Base-by-base conservation (phyloP, 2,797 vertebrate genomes). In the Simalia tracyae region DNA sequence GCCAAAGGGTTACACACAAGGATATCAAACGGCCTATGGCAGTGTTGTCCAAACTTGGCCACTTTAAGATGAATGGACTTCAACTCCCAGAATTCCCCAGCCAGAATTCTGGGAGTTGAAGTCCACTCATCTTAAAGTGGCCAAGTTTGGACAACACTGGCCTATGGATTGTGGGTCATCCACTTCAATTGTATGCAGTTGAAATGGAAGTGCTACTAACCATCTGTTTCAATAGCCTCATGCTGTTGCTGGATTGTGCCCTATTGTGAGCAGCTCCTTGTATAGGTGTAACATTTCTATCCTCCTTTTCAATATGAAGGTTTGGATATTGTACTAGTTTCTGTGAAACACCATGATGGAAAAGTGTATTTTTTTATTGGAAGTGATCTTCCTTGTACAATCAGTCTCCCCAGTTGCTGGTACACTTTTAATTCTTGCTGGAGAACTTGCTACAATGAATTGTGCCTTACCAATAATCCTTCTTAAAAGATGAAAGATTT, bases 321-420 rank as follows among this genome's bases (percentile, higher is more conserved):
- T 12, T 84, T 10, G 28, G 19, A 4, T 86, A 56, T 5, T 86
- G 28, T 1, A n/a, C 14, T 6, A 4, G 8, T 54, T 12, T 24
- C 10, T 86, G 1, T 57, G 50, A 11, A 86, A 56, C 15, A 56
- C 4, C 5, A 15, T 61, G 2, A 61, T 87, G 2, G 36, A 84
- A 86, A 9, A 26, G 6, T 6, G 4, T 1, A 2, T 85, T 15
- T 26, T 61, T 68, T 28, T 36, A 87, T 8, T 17, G 26, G 68
- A 91, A 46, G 36, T 61, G 90, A 57, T 28, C 0, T 0, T 81
- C 10, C 5, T 5, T 63, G 54, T 90, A 91, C 42, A 90, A 28
- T 0, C 3, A 17, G 26, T 24, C 19, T 0, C 0, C 1, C 17
- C 2, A 36, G 56, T 89, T 59, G 14, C n/a, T 59, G 56, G 12